Conservation (phyloP, 2,797 vertebrate genomes). For the Orientallactaga sibirica region DNA sequence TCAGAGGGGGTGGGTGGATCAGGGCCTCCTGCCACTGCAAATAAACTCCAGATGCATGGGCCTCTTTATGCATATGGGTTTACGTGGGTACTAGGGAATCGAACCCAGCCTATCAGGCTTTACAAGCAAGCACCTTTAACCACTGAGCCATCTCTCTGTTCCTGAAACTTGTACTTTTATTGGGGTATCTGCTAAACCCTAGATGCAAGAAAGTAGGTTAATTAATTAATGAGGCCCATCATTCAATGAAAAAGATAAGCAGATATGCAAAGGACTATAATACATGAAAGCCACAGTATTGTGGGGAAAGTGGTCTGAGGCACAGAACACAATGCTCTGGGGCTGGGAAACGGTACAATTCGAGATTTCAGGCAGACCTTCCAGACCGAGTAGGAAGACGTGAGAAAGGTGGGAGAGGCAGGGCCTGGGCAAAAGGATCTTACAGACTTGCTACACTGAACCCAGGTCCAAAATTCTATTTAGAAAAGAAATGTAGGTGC, state of each 20-base stretch:
- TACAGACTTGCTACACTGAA: fast-evolving
- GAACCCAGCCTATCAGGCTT: too few species aligned
- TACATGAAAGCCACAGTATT: too few species aligned
- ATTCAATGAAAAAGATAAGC: not conserved
- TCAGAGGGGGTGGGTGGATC: too few species aligned
- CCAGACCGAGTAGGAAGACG: not conserved
- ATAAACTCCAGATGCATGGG: too few species aligned
- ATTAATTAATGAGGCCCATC: not conserved
- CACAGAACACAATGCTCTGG: not conserved
- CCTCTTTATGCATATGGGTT: too few species aligned
- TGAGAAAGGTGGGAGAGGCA: too few species aligned
- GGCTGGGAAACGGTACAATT: not conserved
- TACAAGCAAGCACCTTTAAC: too few species aligned
- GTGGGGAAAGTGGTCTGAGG: not conserved
- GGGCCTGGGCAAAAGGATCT: not conserved
- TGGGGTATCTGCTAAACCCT: not conserved
- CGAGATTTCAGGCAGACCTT: not conserved
- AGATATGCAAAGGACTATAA: not conserved
- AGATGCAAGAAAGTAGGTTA: not conserved
- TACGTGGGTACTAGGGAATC: too few species aligned
- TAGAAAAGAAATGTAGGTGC: not conserved
- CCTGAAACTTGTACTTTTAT: constrained; percentile 2
- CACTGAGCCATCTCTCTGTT: too few species aligned
- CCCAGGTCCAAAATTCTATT: not conserved
- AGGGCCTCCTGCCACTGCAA: too few species aligned